Conservation (phyloP, 2,113 vertebrate species). For the Dolichotis patagonum region DNA sequence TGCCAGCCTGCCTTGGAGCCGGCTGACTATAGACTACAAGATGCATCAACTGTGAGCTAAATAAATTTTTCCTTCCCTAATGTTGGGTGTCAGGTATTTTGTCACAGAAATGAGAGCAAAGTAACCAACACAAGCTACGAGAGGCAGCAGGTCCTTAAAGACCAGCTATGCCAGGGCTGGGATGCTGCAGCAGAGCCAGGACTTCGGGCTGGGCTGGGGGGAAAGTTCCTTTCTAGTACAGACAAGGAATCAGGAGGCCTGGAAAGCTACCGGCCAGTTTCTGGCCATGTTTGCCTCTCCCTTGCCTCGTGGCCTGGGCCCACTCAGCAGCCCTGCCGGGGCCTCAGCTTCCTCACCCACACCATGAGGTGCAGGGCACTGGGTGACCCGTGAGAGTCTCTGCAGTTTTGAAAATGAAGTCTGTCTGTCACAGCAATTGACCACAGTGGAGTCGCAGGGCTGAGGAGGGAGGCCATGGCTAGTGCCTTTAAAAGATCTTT, state of each 20-base stretch:
- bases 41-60: too few relatives aligned
- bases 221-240: not conserved
- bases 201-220: not conserved
- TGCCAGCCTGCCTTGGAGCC: too few relatives aligned
- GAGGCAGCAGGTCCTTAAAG: rapidly evolving
- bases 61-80: too few relatives aligned
- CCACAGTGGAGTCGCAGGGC: not conserved
- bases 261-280: not conserved
- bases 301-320: too few relatives aligned
- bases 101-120: too few relatives aligned
- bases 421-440: not conserved
- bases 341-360: not conserved
- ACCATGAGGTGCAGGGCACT: not conserved
- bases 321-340: not conserved
- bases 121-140: too few relatives aligned
- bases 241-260: not conserved
- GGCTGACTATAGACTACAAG: too few relatives aligned
- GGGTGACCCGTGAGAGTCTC: not conserved
- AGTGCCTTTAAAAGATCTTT: not conserved
- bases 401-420: too few relatives aligned
- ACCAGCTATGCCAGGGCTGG: not conserved
- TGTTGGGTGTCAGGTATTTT: too few relatives aligned
- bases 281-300: not conserved
- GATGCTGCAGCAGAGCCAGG: not conserved
- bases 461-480: not conserved